Evolutionary conservation across 2,888 invertebrate species (phyloP).

Genomic region (Candidula unifasciata): DNA sequence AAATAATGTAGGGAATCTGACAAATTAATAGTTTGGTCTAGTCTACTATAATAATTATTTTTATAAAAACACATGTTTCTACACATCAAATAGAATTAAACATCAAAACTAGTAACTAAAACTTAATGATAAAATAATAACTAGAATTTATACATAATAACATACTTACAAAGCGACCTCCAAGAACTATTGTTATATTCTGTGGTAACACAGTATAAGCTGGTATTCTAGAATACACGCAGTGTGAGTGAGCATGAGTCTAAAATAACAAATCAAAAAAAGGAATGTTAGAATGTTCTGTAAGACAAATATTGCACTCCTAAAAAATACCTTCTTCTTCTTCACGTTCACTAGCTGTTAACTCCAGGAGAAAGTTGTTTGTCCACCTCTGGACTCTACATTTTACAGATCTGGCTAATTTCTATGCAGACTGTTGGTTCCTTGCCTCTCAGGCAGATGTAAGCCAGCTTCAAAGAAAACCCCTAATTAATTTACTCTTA

Average conservation of each 20-base stretch:
- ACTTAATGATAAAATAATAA: not conserved
- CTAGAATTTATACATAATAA: not conserved
- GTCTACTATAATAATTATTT: not conserved
- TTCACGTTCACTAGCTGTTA: too few species aligned
- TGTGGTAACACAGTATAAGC: conserved; percentile 70
- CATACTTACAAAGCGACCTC: conserved; percentile 70
- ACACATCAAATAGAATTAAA: not conserved
- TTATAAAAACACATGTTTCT: not conserved
- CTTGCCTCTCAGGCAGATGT: too few species aligned
- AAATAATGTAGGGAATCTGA: too few species aligned
- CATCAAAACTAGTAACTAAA: not conserved
- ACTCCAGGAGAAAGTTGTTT: too few species aligned
- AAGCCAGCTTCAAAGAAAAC: too few species aligned
- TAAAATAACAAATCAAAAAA: conserved; percentile 32
- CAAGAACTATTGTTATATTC: conserved; percentile 67
- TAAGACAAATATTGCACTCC: too few species aligned
- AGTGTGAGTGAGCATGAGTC: conserved; percentile 74
- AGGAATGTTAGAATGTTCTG: not conserved
- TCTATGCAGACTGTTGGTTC: too few species aligned
- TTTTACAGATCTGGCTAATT: too few species aligned
- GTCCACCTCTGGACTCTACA: too few species aligned
- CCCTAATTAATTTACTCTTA: too few species aligned
- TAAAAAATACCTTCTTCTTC: too few species aligned
- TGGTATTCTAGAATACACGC: conserved; percentile 73
- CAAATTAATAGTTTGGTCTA: too few species aligned